A percentile compares a stretch with the other conserved stretches of the same genome.
phyloP scores from a whole-genome alignment of 1,140 invertebrate genomes.

The Drosophila biarmipes region DNA sequence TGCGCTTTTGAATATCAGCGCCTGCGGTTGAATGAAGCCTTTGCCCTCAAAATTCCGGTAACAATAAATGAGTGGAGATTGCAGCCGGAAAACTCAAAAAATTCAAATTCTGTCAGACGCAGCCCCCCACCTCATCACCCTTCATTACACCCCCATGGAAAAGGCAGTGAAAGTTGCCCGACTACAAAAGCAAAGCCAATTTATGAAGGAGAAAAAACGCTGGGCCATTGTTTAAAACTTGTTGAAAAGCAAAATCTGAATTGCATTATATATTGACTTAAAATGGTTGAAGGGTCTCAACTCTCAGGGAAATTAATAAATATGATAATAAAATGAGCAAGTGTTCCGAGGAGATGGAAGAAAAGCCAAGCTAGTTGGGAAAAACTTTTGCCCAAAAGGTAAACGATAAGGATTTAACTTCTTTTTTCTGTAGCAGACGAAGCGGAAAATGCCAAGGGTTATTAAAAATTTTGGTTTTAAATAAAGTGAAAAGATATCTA shows the following conservation, averaged over 20 bases:
- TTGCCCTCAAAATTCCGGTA: background rate
- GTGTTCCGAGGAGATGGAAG: background rate
- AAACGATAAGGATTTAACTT: slow-evolving; percentile 14
- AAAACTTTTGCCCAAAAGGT: slow-evolving; percentile 32
- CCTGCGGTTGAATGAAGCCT: slow-evolving; percentile 44
- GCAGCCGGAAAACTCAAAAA: slow-evolving; percentile 15
- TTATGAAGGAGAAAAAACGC: slow-evolving; percentile 16
- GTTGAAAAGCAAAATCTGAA: slow-evolving; percentile 32
- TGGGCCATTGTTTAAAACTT: slow-evolving; percentile 28
- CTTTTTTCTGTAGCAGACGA: slow-evolving; percentile 2
- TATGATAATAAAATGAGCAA: slow-evolving; percentile 22
- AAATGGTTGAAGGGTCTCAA: slow-evolving; percentile 13
- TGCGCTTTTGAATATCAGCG: slow-evolving; percentile 47
- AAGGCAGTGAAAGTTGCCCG: slow-evolving; percentile 22
- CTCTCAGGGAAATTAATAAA: slow-evolving; percentile 37
- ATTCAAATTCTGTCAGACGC: slow-evolving; percentile 51
- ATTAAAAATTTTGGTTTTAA: slow-evolving; percentile 11
- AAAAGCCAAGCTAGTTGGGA: slow-evolving; percentile 5
- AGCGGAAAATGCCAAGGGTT: slow-evolving; percentile 16
- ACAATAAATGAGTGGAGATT: slow-evolving; percentile 13
- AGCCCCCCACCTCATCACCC: background rate
- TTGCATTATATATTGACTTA: slow-evolving; percentile 32
- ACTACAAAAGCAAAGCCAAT: slow-evolving; percentile 37
- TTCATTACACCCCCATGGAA: too few species aligned
- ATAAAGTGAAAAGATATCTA: background rate